Base-by-base conservation (phyloP, 2,888 invertebrate genomes). In the Dicranocentrus wangi region DNA sequence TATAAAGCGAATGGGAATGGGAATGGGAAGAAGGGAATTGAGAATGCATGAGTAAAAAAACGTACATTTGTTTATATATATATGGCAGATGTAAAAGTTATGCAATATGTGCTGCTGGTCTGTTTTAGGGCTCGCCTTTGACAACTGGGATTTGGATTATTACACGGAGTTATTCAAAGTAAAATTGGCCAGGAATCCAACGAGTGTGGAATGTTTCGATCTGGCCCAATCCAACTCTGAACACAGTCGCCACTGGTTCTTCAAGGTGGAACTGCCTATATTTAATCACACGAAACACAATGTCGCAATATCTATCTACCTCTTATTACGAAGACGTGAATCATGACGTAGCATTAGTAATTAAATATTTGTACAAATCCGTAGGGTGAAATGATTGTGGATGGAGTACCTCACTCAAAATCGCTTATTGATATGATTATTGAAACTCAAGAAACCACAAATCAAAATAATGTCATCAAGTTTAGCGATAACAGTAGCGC, bases 241-340 rank as follows among this genome's bases (percentile, higher is more conserved):
- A 89, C 99, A 99, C 89, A 97, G 97, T 82, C 92, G 99, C 3
- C 99, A 99, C 91, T 99, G 99, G 99, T 99, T 99, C 90, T 99
- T 99, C 89, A 95, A 95, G 87, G 91, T 91, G 84, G 60, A 71
- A 61, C 23, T 39, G 39, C 13, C 39, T n/a, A n/a, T n/a, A n/a
- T n/a, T n/a, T n/a, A n/a, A n/a, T n/a, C n/a, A n/a, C n/a, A n/a
- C n/a, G n/a, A n/a, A n/a, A n/a, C n/a, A n/a, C n/a, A n/a, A n/a
- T n/a, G n/a, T n/a, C n/a, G n/a, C n/a, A n/a, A n/a, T n/a, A n/a
- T n/a, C n/a, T n/a, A n/a, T n/a, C n/a, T n/a, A n/a, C n/a, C n/a
- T n/a, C n/a, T n/a, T n/a, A n/a, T n/a, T n/a, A n/a, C n/a, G n/a
- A n/a, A n/a, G n/a, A n/a, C n/a, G n/a, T n/a, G n/a, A n/a, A n/a